A percentile compares a stretch with the other conserved stretches of the same genome.
Evolutionary conservation across 1,140 invertebrate genomes (phyloP).

Genomic region (Pseudomyrmex concolor): DNA sequence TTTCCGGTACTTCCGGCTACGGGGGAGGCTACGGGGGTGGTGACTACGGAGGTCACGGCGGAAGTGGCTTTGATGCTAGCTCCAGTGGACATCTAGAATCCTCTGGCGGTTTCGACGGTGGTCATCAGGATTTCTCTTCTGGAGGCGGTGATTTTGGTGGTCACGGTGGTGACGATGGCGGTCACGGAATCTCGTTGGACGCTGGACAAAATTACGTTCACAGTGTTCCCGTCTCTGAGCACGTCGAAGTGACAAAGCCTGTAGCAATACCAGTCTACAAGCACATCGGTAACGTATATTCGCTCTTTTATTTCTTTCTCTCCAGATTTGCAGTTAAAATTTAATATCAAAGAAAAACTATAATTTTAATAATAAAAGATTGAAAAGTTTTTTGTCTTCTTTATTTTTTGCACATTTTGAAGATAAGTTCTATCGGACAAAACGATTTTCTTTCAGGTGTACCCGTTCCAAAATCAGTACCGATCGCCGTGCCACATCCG

Average conservation of each 20-base stretch:
- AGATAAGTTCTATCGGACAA: not conserved
- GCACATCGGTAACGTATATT: slow-evolving; percentile 86
- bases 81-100: slow-evolving; percentile 12
- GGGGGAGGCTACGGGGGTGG: slow-evolving; percentile 45
- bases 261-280: slow-evolving; percentile 90
- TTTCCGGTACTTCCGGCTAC: slow-evolving; percentile 63
- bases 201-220: slow-evolving; percentile 81
- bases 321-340: not conserved
- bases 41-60: slow-evolving; percentile 37
- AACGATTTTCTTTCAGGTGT: slow-evolving; percentile 79
- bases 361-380: slow-evolving; percentile 10
- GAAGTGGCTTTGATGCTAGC: slow-evolving; percentile 58
- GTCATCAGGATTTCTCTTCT: slow-evolving; percentile 56
- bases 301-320: not conserved
- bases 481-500: slow-evolving; percentile 90
- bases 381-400: slow-evolving; percentile 4
- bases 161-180: slow-evolving; percentile 63
- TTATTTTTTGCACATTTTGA: not conserved
- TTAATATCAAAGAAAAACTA: not conserved
- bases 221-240: slow-evolving; percentile 88
- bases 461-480: slow-evolving; percentile 89
- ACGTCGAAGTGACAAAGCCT: slow-evolving; percentile 90
- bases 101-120: slow-evolving; percentile 28
- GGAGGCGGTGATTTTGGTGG: slow-evolving; percentile 43
- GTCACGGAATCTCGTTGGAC: slow-evolving; percentile 68